Evolutionary conservation across 2,113 vertebrate genomes (phyloP).

Genomic region (Ivindomyrus marchei): DNA sequence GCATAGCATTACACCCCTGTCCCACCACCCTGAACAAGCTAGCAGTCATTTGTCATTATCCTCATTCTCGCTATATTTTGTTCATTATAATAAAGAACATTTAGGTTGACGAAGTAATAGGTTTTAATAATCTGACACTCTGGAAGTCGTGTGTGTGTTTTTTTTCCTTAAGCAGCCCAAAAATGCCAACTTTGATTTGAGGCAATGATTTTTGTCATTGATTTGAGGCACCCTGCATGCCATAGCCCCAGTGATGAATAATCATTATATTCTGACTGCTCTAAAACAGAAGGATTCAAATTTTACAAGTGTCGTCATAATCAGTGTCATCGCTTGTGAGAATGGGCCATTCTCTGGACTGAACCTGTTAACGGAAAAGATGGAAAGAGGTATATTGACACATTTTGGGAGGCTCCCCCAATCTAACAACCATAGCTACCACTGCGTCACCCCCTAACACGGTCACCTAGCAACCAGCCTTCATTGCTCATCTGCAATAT

Average conservation of each 20-base stretch:
- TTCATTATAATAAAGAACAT: background rate
- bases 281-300: background rate
- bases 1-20: background rate
- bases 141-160: background rate
- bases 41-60: background rate
- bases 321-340: background rate
- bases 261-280: background rate
- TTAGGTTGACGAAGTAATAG: background rate
- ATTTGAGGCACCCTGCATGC: background rate
- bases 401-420: background rate
- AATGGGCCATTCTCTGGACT: background rate
- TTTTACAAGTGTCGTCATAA: background rate
- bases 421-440: background rate
- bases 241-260: background rate
- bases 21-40: background rate
- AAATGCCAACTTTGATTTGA: background rate
- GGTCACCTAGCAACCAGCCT: slow-evolving; percentile 23
- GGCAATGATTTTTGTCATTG: background rate
- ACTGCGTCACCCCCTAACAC: background rate
- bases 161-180: background rate
- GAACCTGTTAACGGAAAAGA: background rate
- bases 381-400: background rate
- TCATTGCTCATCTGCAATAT: background rate
- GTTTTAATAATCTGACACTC: background rate
- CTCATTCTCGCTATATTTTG: background rate